Evolutionary conservation across 2,888 invertebrate species (phyloP).

Genomic region (Yponomeuta malinellus): DNA sequence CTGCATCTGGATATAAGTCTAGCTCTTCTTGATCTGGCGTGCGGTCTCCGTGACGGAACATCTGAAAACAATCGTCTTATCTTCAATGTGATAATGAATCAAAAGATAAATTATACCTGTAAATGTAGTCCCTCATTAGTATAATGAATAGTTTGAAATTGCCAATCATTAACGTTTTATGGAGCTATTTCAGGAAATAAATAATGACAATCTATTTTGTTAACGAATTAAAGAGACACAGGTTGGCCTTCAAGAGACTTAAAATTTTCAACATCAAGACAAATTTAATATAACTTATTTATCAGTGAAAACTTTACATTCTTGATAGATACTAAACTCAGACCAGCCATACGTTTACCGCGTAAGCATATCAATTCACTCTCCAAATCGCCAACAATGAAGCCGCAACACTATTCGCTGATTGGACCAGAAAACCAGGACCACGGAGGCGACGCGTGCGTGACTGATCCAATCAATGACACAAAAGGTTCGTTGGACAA

Average conservation of each 20-base stretch:
- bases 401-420: neutral
- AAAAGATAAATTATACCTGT: neutral
- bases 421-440: constrained; percentile 17
- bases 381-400: constrained; percentile 4
- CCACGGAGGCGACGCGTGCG: constrained; percentile 30
- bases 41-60: constrained; percentile 83
- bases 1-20: constrained; percentile 70
- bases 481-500: constrained; percentile 18
- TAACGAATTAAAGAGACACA: too few relatives aligned
- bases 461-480: constrained; percentile 25
- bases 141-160: too few relatives aligned
- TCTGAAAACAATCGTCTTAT: constrained; percentile 42
- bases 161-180: too few relatives aligned
- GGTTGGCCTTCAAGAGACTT: neutral
- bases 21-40: constrained; percentile 76
- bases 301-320: neutral
- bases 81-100: constrained; percentile 1
- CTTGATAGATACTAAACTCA: neutral
- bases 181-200: too few relatives aligned
- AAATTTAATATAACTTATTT: neutral
- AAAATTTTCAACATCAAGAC: too few relatives aligned
- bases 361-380: neutral
- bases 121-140: too few relatives aligned
- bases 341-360: neutral
- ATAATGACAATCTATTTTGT: too few relatives aligned